Percentiles rank a stretch among this genome's conserved stretches.
Conservation (phyloP, 1,140 invertebrate species). For the Amyelois transitella region DNA sequence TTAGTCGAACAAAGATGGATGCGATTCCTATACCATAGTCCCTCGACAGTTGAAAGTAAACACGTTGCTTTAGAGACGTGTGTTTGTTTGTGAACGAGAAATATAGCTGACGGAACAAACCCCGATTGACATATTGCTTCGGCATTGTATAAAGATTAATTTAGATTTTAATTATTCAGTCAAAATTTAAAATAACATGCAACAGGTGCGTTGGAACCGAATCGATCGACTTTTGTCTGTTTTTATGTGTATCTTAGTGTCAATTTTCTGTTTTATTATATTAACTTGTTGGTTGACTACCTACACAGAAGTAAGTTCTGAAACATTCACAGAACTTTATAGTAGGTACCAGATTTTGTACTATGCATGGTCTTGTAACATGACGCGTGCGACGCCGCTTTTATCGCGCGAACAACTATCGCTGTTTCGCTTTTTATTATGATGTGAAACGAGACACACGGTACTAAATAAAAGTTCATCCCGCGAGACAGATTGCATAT, state of each 20-base stretch:
- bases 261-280: not conserved
- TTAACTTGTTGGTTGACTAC: too few relatives aligned
- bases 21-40: constrained; percentile 4
- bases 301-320: too few relatives aligned
- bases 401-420: too few relatives aligned
- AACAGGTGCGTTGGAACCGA: not conserved
- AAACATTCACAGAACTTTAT: too few relatives aligned
- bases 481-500: too few relatives aligned
- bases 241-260: not conserved
- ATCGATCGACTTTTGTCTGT: not conserved
- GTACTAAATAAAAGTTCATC: too few relatives aligned
- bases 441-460: too few relatives aligned
- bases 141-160: constrained; percentile 28
- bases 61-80: constrained; percentile 23
- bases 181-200: not conserved
- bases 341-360: too few relatives aligned
- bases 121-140: constrained; percentile 29
- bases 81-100: constrained; percentile 29
- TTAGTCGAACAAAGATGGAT: constrained; percentile 4
- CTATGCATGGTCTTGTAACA: too few relatives aligned
- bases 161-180: constrained; percentile 18
- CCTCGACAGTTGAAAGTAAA: constrained; percentile 24
- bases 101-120: constrained; percentile 25
- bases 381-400: too few relatives aligned
- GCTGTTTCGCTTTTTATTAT: too few relatives aligned